phyloP scores from a whole-genome alignment of 2,797 vertebrate species.

The Pteropus rufus region DNA sequence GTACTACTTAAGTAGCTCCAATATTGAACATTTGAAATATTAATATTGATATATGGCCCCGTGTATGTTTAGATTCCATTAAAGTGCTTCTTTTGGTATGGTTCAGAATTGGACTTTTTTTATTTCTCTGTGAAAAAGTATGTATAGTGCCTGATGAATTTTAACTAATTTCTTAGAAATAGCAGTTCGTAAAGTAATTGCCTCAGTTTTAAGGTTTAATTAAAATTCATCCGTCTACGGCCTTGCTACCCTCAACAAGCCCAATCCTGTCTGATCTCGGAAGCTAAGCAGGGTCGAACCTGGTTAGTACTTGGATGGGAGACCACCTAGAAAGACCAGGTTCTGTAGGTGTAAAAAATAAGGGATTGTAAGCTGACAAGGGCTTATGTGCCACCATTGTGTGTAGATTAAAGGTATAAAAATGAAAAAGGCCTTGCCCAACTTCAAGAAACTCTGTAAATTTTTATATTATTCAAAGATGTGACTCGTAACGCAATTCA shows the following conservation, averaged over 20 bases:
- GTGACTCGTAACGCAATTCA: neutral
- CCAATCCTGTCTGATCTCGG: too few relatives aligned
- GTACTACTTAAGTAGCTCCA: neutral
- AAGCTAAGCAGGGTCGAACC: too few relatives aligned
- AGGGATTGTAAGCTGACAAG: neutral
- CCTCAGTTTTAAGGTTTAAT: slow-evolving; percentile 4
- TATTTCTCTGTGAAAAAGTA: slow-evolving; percentile 2
- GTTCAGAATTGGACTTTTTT: slow-evolving; percentile 21
- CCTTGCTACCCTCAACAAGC: too few relatives aligned
- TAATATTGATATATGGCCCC: neutral
- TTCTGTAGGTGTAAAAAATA: too few relatives aligned
- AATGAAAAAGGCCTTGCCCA: neutral
- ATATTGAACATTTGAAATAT: slow-evolving; percentile 11
- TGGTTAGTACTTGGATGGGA: too few relatives aligned
- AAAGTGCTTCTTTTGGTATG: neutral
- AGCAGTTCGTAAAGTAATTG: slow-evolving; percentile 4
- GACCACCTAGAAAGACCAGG: too few relatives aligned
- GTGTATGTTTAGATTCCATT: neutral
- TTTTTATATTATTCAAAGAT: neutral
- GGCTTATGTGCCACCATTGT: neutral
- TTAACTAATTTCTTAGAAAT: slow-evolving; percentile 35
- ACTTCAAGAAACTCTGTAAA: neutral
- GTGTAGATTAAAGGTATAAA: neutral
- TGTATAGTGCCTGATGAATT: slow-evolving; percentile 5
- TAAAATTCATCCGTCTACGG: neutral